Base-by-base conservation (phyloP, 2,888 invertebrate genomes). In the Parthenolecanium corni region DNA sequence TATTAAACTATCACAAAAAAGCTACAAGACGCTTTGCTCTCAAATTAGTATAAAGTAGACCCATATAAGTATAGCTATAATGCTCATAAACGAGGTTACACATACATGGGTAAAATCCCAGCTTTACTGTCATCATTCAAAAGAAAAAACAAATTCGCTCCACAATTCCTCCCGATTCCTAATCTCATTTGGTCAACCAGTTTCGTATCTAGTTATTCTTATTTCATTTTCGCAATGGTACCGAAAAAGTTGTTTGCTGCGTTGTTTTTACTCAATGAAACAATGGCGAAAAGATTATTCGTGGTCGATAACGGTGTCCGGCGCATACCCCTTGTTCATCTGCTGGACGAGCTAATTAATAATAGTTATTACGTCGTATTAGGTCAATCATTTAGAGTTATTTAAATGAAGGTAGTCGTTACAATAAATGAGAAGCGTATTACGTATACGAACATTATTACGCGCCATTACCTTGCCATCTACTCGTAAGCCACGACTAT, bases 331-430 rank as follows among this genome's bases (percentile, higher is more conserved):
- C 56, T 56, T 56, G 56, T 56, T 44, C 44, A 56, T 56, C 56
- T 24, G 56, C 44, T 24, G 38, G 23, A 31, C 31, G 31, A 31
- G 18, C 42, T 44, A 56, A 56, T 56, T 56, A 42, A 56, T 56
- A 56, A 56, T 25, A 56, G 56, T 56, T 42, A 56, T 56, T 56
- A 56, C 44, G 56, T 44, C 12, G 56, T 42, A 56, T 56, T 56
- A 56, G 56, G 56, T 56, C 56, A 56, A 56, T 56, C 56, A 56
- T 56, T 56, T 46, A 56, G 42, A 56, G 44, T 44, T 42, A 56
- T 56, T 56, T 56, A 56, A 56, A 56, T 56, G 42, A 44, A 56
- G 56, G 44, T 56, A 56, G 56, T 56, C 56, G 42, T 56, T 56
- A 56, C 42, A n/a, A n/a, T 56, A 36, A 54, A 52, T 36, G 54